Base-by-base conservation (phyloP, 2,888 invertebrate species). In the Stratiomys singularior region DNA sequence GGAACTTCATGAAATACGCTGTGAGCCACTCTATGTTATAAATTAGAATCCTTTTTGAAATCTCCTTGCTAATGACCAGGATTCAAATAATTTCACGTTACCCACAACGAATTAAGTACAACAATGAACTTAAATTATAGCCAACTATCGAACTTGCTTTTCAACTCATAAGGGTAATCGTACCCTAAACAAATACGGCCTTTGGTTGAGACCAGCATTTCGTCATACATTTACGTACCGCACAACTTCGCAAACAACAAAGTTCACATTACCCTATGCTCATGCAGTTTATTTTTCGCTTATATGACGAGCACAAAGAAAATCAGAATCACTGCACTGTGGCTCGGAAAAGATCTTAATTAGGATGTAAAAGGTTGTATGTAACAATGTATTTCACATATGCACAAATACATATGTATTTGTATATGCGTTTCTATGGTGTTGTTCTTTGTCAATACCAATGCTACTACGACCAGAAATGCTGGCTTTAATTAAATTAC, bases 401-500 rank as follows among this genome's bases (percentile, higher is more conserved):
- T 37, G 37, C 37, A 37, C 37, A 37, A 3, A 5, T 9, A 5
- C 37, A 37, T 37, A 37, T 37, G 37, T 5, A 37, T 52, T 13
- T 15, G 18, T 13, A 4, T 15, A 18, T 52, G 52, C 52, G 52
- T 52, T n/a, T 52, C 52, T 52, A 13, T 13, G 15, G 4, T 7
- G 44, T 52, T 52, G 52, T 52, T 52, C 52, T 52, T 52, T 52
- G 52, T 52, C 52, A 18, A 5, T 18, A 52, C 52, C 52, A 52
- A 18, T 52, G 37, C 15, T 13, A 52, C 52, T 4, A 15, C 18
- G n/a, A 4, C 15, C 52, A 60, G 18, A 25, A 15, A 18, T 63
- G 63, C 18, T 63, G 63, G 28, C 27, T 28, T 27, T 63, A 13
- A 63, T 63, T 60, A n/a, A 28, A 15, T 63, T 63, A 63, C 63